Conservation (phyloP, 2,797 vertebrate species). For the Malurus splendens region DNA sequence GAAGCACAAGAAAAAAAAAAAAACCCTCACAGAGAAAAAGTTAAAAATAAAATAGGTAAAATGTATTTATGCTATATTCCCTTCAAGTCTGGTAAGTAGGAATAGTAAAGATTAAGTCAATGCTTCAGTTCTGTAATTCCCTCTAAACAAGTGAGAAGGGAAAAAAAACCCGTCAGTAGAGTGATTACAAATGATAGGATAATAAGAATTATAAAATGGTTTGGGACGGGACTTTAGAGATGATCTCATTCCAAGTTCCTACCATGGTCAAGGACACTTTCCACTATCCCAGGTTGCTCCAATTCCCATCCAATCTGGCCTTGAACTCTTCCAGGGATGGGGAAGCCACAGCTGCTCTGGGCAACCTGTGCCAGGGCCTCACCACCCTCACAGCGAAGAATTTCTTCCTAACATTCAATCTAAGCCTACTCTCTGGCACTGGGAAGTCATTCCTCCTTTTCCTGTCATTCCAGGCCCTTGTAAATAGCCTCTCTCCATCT, state of each 20-base stretch:
- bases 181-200: background rate
- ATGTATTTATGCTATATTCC: background rate
- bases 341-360: background rate
- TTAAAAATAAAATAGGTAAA: constrained; percentile 22
- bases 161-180: background rate
- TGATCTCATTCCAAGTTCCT: background rate
- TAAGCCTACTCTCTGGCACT: background rate
- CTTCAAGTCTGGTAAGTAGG: background rate
- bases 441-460: background rate
- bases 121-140: background rate
- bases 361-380: background rate
- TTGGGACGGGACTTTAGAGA: background rate
- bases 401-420: background rate
- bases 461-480: background rate
- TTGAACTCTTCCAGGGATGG: background rate
- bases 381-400: rapidly evolving
- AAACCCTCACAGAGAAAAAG: background rate
- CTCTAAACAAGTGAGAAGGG: background rate
- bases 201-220: background rate
- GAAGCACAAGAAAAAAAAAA: background rate
- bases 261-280: background rate
- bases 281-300: rapidly evolving
- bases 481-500: background rate
- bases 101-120: background rate
- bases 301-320: rapidly evolving